Conservation (phyloP, 1,140 invertebrate species). For the Trachymyrmex septentrionalis region DNA sequence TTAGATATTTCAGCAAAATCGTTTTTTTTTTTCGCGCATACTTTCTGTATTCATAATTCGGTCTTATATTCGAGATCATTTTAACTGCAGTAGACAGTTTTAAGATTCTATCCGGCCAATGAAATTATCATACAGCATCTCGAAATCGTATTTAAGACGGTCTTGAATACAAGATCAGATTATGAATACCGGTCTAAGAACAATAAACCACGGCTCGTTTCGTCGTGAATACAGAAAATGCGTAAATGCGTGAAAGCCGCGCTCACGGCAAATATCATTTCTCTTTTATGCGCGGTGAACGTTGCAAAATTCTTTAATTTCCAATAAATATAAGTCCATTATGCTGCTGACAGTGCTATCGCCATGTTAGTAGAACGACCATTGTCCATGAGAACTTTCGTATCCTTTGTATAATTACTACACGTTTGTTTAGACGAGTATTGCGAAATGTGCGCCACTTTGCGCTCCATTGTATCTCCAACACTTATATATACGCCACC, state of each 20-base stretch:
- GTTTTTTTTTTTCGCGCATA: too few species aligned
- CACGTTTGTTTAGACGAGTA: not conserved
- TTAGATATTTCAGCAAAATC: not conserved
- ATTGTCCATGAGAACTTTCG: not conserved
- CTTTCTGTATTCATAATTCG: too few species aligned
- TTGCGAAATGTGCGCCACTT: slow-evolving; percentile 8
- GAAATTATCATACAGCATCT: not conserved
- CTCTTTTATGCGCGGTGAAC: not conserved
- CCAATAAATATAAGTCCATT: not conserved
- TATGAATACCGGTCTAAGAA: not conserved
- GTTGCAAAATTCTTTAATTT: not conserved
- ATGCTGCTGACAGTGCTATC: not conserved
- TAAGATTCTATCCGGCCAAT: not conserved
- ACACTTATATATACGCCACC: not conserved
- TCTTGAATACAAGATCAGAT: not conserved
- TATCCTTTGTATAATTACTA: not conserved
- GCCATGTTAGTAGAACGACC: not conserved
- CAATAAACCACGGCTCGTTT: not conserved
- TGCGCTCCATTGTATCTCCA: not conserved
- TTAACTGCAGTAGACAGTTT: not conserved
- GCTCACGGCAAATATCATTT: not conserved
- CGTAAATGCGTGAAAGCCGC: not conserved
- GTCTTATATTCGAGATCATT: not conserved
- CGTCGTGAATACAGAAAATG: not conserved
- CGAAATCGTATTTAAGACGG: not conserved